Evolutionary conservation across 2,888 invertebrate genomes (phyloP).

Genomic region (Ophraella communa): DNA sequence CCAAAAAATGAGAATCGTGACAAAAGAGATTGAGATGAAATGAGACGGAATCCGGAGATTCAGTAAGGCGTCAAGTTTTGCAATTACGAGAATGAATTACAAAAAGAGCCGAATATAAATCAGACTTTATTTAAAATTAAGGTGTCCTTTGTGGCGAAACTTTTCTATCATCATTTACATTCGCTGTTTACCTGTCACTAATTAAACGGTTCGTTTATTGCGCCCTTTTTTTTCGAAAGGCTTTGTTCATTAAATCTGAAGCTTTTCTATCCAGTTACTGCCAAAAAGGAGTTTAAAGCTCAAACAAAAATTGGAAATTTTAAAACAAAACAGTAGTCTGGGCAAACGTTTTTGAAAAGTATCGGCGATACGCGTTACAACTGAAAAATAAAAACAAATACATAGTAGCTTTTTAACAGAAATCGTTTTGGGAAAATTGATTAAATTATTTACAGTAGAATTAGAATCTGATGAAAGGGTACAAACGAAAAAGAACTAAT

Average conservation of each 20-base stretch:
- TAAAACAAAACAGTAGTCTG: neutral
- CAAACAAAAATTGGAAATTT: neutral
- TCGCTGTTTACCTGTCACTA: constrained; percentile 31
- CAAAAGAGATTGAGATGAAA: constrained; percentile 57
- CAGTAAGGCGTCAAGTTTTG: constrained; percentile 54
- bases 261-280: neutral
- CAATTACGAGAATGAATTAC: constrained; percentile 56
- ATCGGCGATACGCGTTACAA: too few relatives aligned
- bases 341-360: neutral
- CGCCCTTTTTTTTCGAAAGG: constrained; percentile 10
- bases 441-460: too few relatives aligned
- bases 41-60: constrained; percentile 54
- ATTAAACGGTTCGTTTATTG: constrained; percentile 22
- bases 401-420: too few relatives aligned
- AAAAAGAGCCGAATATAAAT: constrained; percentile 48
- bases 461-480: too few relatives aligned
- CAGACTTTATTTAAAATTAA: constrained; percentile 42
- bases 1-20: constrained; percentile 55
- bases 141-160: constrained; percentile 35
- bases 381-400: too few relatives aligned
- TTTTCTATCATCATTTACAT: constrained; percentile 41
- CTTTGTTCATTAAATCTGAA: constrained; percentile 6
- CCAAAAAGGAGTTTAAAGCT: neutral
- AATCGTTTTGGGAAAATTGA: too few relatives aligned
- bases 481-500: too few relatives aligned